Conservation (phyloP, 2,113 vertebrate species). For the Campylomormyrus numenius region DNA sequence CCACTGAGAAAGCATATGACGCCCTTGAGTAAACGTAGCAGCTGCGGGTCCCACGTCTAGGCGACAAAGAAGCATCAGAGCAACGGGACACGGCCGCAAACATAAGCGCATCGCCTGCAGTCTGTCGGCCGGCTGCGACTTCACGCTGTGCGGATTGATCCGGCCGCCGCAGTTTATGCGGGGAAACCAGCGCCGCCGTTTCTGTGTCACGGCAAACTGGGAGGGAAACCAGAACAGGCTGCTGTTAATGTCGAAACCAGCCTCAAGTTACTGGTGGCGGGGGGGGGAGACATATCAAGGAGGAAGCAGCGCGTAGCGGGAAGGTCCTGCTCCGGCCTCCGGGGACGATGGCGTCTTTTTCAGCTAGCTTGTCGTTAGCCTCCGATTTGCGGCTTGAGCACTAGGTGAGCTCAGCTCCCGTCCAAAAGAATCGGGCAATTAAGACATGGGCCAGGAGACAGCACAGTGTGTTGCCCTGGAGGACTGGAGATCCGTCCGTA, state of each 20-base stretch:
- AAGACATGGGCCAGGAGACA: not conserved
- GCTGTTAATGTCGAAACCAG: not conserved
- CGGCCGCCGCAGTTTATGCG: not conserved
- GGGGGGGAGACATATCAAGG: not conserved
- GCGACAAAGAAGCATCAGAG: not conserved
- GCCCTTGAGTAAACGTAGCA: not conserved
- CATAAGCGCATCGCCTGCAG: not conserved
- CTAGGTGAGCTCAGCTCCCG: not conserved
- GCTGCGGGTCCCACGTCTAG: not conserved
- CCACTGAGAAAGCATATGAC: not conserved
- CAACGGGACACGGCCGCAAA: not conserved
- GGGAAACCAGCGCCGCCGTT: not conserved
- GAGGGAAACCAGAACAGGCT: not conserved
- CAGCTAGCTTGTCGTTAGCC: not conserved
- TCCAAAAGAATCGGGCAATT: not conserved
- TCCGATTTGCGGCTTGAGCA: not conserved
- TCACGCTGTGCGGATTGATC: not conserved
- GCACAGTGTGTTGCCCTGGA: not conserved
- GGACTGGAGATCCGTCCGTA: not conserved
- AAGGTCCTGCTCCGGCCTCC: not conserved
- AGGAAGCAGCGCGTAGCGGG: not conserved
- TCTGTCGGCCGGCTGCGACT: not conserved
- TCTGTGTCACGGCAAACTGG: not conserved
- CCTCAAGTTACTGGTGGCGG: not conserved
- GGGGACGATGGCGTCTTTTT: not conserved